These are phyloP conservation scores for Eleutherodactylus coqui DNA, from an alignment of 2,797 vertebrate genomes.

Conservation along the genomic window DNA sequence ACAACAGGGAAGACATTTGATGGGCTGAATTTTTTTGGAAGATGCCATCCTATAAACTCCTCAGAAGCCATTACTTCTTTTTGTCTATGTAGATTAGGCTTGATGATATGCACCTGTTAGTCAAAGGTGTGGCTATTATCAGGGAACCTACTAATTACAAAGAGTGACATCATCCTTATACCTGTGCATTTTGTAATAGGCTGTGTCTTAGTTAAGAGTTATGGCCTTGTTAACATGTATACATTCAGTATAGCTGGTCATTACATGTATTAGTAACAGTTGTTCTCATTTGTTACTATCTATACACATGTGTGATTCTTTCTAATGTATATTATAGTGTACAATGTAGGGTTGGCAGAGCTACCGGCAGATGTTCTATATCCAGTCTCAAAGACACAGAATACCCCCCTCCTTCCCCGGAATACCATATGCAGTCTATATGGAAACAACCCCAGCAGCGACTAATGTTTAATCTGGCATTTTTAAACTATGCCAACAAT, in stretches of 20 bases:
- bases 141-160: neutral
- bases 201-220: neutral
- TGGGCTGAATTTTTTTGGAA: no score
- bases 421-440: conserved; percentile 28
- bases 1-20: no score
- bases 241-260: neutral
- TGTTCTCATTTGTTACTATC: neutral
- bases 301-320: neutral
- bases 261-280: neutral
- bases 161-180: neutral
- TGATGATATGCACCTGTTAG: no score
- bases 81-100: no score
- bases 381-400: conserved; percentile 4
- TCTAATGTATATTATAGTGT: neutral
- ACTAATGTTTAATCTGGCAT: conserved; percentile 36
- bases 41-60: no score
- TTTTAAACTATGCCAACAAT: conserved; percentile 49
- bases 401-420: neutral
- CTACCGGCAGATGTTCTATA: conserved; percentile 39
- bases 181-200: neutral
- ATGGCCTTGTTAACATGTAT: neutral
- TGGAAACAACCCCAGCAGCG: conserved; percentile 21
- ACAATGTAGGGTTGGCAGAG: neutral
- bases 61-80: no score
- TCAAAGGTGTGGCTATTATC: no score